phyloP scores from a whole-genome alignment of 2,888 invertebrate species.

The Ametastegia equiseti region DNA sequence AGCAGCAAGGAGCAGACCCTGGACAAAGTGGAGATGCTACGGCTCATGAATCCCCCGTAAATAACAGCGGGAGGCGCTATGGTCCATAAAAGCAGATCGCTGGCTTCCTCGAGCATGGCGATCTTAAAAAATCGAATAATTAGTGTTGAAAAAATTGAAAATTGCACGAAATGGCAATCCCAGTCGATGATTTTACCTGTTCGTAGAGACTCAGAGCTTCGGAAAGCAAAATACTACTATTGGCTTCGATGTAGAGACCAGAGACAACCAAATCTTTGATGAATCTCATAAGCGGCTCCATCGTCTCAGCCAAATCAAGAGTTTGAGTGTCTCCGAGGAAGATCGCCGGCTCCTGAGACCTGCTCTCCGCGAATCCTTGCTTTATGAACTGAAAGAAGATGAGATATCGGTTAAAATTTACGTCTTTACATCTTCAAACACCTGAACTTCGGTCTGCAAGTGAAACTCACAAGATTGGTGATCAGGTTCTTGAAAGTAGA shows the following conservation, averaged over 20 bases:
- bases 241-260: conserved; percentile 65
- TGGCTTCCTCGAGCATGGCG: conserved; percentile 58
- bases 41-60: conserved; percentile 66
- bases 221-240: conserved; percentile 60
- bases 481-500: conserved; percentile 60
- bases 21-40: conserved; percentile 63
- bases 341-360: conserved; percentile 58
- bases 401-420: background rate
- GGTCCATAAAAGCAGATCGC: conserved; percentile 61
- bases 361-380: conserved; percentile 57
- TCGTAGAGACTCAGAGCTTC: conserved; percentile 70
- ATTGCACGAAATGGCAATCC: too few species aligned
- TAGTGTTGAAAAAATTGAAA: background rate
- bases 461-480: conserved; percentile 65
- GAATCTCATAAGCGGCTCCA: conserved; percentile 58
- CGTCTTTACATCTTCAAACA: background rate
- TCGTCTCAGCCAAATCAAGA: conserved; percentile 60
- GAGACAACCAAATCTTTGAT: conserved; percentile 61
- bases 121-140: conserved; percentile 51
- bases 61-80: conserved; percentile 68
- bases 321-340: conserved; percentile 64
- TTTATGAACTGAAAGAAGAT: conserved; percentile 60
- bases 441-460: background rate
- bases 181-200: conserved; percentile 55
- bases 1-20: conserved; percentile 67